phyloP scores from a whole-genome alignment of 2,888 invertebrate species.

The Prosapia bicincta region DNA sequence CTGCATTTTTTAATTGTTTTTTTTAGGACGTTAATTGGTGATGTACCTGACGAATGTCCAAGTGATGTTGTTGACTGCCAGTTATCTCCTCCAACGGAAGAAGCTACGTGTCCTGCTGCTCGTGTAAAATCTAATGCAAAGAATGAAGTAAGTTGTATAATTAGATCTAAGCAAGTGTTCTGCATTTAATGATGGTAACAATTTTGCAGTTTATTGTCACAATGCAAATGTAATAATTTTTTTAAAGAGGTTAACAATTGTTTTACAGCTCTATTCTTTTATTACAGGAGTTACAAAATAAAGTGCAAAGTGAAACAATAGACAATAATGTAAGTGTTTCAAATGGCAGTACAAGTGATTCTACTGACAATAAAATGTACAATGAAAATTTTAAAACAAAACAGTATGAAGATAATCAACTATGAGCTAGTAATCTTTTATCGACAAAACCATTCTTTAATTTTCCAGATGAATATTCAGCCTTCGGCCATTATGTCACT shows the following conservation, averaged over 20 bases:
- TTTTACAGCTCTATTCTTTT: background rate
- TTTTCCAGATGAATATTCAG: conserved; percentile 12
- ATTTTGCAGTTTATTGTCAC: too few species aligned
- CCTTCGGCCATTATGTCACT: conserved; percentile 14
- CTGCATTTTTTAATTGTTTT: too few species aligned
- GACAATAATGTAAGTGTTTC: background rate
- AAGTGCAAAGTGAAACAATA: background rate
- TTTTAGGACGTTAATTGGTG: conserved; percentile 55
- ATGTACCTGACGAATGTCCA: conserved; percentile 51
- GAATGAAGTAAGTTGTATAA: background rate
- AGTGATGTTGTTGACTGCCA: conserved; percentile 15
- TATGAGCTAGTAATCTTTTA: background rate
- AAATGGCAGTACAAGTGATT: background rate
- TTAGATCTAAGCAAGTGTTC: background rate
- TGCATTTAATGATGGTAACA: too few species aligned
- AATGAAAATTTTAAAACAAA: background rate
- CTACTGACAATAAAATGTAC: background rate
- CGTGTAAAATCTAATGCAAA: background rate
- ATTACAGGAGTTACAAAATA: background rate
- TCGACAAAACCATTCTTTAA: background rate
- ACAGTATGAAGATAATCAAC: background rate
- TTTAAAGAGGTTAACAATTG: background rate
- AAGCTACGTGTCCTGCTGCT: conserved; percentile 11
- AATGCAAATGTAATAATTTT: too few species aligned
- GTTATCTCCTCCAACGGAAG: conserved; percentile 14